Evolutionary conservation across 2,113 vertebrate genomes (phyloP), one percentile per base, ranked within the genome.

Genomic region (Chaetodon auriga): DNA sequence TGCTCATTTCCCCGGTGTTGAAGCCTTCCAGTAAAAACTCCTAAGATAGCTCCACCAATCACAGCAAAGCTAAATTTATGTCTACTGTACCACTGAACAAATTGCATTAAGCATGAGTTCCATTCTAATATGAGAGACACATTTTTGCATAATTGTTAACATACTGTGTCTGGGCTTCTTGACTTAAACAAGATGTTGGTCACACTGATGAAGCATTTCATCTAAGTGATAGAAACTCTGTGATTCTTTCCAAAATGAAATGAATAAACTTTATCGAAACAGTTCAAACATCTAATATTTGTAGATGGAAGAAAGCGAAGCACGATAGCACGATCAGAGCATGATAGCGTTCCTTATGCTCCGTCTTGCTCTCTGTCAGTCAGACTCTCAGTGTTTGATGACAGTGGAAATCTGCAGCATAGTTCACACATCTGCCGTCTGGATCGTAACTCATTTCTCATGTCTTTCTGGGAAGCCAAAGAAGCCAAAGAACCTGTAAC

Each of bases 11-110:
- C 64, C 68, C 12, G 0, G n/a, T 60, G 53, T 74, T 1, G 2
- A 65, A 72, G 18, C 19, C 19, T 48, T 84, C 55, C 36, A 80
- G 70, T 48, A 73, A 77, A 88, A 68, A 14, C 53, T 76, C 38
- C 53, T 23, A 11, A 58, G 45, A 51, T 65, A 78, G 62, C 63
- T 30, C 30, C 30, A 30, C 30, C 30, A 30, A 30, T 30, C 66
- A 58, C 38, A 82, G 30, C 25, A 11, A 30, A 78, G 25, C 16
- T 16, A 30, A 30, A 30, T 30, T 30, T 58, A 16, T 38, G 55
- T 82, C 25, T 46, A 46, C 55, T 84, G 43, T 38, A 72, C 21
- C 25, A 14, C 23, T 30, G 38, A 66, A 82, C 23, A 66, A 64
- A 86, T 74, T 36, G 57, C 18, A 57, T 65, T 51, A 70, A 51